Conservation (phyloP, 2,113 vertebrate genomes). For the Planiliza haematocheilus region DNA sequence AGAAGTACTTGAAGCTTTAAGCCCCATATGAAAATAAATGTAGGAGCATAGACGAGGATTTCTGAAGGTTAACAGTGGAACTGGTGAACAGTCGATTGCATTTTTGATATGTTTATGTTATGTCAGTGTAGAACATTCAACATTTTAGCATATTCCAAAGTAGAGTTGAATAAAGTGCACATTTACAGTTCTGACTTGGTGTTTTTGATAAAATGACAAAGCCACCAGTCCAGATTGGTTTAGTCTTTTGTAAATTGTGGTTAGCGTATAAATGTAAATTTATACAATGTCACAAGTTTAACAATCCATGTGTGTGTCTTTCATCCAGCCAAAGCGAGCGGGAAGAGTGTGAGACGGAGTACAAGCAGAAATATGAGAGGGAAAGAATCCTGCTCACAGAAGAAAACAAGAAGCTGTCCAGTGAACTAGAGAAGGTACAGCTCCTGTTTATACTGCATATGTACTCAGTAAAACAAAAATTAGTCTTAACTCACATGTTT, state of each 20-base stretch:
- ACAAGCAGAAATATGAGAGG: constrained; percentile 95
- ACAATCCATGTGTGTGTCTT: constrained; percentile 27
- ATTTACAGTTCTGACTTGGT: no score
- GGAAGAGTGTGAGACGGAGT: constrained; percentile 93
- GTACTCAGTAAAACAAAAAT: constrained; percentile 8
- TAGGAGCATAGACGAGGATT: constrained; percentile 12
- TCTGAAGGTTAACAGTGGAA: neutral
- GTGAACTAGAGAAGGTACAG: constrained; percentile 91
- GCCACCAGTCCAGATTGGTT: neutral
- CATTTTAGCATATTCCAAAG: neutral
- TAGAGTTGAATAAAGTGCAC: no score
- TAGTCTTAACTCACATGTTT: neutral
- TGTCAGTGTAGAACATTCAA: neutral
- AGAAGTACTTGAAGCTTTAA: constrained; percentile 6
- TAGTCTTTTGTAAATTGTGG: constrained; percentile 16
- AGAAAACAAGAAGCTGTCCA: constrained; percentile 95
- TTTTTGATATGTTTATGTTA: neutral
- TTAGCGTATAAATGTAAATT: constrained; percentile 9
- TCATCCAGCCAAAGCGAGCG: constrained; percentile 91
- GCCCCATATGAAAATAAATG: constrained; percentile 12
- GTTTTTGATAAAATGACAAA: constrained; percentile 1
- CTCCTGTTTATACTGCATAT: neutral
- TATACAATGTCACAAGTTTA: constrained; percentile 10
- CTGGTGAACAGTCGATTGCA: neutral
- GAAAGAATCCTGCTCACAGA: constrained; percentile 90